Percentiles rank a stretch among this genome's conserved stretches.
phyloP scores from a whole-genome alignment of 64 coral and sea anemone genomes.

The Anthopleura sola region DNA sequence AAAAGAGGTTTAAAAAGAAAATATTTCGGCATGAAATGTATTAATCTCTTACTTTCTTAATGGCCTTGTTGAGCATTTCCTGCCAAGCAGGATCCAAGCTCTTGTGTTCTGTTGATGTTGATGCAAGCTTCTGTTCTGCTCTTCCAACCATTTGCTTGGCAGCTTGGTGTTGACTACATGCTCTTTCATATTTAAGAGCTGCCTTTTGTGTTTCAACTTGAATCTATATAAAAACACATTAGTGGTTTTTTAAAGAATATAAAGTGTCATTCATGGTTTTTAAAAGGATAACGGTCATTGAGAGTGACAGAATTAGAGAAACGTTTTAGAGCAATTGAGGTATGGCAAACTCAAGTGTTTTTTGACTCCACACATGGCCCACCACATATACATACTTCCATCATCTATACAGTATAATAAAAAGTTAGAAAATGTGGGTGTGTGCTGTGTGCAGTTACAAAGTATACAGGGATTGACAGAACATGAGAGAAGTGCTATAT shows the following conservation, averaged over 20 bases:
- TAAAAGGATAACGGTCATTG: neutral
- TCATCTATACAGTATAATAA: too few species aligned
- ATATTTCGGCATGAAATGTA: neutral
- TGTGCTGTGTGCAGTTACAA: too few species aligned
- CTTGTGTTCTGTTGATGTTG: conserved; percentile 75
- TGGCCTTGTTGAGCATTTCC: conserved; percentile 84
- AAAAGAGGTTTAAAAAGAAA: neutral
- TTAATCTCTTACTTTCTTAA: conserved; percentile 46
- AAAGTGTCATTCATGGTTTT: neutral
- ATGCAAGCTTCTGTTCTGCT: conserved; percentile 78
- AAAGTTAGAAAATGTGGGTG: too few species aligned
- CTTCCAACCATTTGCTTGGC: conserved; percentile 69
- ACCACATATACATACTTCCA: too few species aligned
- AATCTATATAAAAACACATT: conserved; percentile 14
- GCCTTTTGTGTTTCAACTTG: conserved; percentile 86
- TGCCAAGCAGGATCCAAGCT: conserved; percentile 78
- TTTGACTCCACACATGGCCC: too few species aligned
- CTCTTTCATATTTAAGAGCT: conserved; percentile 79
- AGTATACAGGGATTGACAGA: too few species aligned
- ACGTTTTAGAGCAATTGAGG: neutral
- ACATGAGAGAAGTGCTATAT: too few species aligned
- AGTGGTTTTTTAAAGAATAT: neutral
- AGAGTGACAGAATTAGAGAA: neutral
- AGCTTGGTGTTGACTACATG: conserved; percentile 58
- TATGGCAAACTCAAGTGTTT: too few species aligned